Conservation (phyloP, 1,140 invertebrate species). For the Holcopasites calliopsidis region DNA sequence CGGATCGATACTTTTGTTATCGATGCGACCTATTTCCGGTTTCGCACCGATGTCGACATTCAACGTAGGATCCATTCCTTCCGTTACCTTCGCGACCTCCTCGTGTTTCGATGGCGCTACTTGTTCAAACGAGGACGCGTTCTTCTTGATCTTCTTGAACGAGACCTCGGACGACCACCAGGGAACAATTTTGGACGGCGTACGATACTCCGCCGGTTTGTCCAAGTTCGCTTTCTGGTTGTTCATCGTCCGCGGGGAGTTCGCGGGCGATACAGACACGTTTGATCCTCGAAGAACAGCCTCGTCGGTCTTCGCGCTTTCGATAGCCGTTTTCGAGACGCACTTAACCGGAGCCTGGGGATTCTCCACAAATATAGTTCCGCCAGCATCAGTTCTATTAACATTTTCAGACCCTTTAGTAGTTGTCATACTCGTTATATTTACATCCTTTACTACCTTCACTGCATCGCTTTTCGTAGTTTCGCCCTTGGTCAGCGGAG, state of each 20-base stretch:
- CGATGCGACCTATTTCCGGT: neutral
- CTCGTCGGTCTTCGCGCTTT: neutral
- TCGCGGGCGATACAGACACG: no score
- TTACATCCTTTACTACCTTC: neutral
- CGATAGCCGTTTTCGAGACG: neutral
- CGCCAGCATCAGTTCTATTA: neutral
- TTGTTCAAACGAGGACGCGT: neutral
- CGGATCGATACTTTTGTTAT: no score
- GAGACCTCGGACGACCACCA: slow-evolving; percentile 54
- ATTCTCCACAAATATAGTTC: no score
- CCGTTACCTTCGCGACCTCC: no score
- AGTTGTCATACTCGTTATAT: neutral
- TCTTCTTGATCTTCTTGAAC: slow-evolving; percentile 45
- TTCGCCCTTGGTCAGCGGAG: neutral
- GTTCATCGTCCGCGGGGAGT: neutral
- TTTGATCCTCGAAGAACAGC: neutral
- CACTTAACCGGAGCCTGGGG: neutral
- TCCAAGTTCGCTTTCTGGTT: neutral
- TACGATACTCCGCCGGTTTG: slow-evolving; percentile 40
- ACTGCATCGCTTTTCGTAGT: neutral
- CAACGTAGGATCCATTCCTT: no score
- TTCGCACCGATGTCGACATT: neutral
- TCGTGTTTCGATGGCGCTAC: no score
- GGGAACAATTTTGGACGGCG: slow-evolving; percentile 48
- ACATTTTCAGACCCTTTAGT: neutral